Percentiles rank a stretch among this genome's conserved stretches.
These are phyloP conservation scores for Metallyticus violacea DNA, from an alignment of 2,888 invertebrate species.

Conservation along the genomic window DNA sequence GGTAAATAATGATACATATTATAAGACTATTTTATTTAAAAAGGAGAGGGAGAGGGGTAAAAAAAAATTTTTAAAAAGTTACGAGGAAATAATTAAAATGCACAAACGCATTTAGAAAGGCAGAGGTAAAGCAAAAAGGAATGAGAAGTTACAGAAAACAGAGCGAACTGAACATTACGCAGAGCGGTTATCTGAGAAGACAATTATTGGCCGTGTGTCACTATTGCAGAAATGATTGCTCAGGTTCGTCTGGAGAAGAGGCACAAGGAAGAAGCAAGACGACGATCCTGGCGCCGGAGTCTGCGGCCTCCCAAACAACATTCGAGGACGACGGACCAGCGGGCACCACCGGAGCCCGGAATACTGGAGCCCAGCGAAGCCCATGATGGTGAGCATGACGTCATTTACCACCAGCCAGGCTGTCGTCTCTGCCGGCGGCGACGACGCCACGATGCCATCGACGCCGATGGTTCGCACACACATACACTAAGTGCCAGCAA, in stretches of 20 bases:
- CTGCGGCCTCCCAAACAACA: background rate
- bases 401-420: background rate
- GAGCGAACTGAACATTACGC: background rate
- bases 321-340: background rate
- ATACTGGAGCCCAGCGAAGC: background rate
- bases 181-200: background rate
- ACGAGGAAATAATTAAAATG: too few relatives aligned
- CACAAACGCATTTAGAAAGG: too few relatives aligned
- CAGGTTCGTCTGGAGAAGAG: background rate
- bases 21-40: too few relatives aligned
- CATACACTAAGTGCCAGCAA: background rate
- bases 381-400: background rate
- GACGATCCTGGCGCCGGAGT: background rate
- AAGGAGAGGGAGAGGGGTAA: too few relatives aligned
- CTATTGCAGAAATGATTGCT: background rate
- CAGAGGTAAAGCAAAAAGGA: background rate
- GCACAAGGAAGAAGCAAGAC: background rate
- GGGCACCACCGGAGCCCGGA: conserved; percentile 4
- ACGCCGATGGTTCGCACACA: background rate
- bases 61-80: too few relatives aligned
- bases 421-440: background rate
- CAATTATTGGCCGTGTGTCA: background rate
- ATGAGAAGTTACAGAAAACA: background rate
- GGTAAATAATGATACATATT: too few relatives aligned
- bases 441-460: background rate